Percentiles rank a stretch among this genome's conserved stretches.
phyloP scores from a whole-genome alignment of 2,113 vertebrate genomes.

The Vombatus ursinus region DNA sequence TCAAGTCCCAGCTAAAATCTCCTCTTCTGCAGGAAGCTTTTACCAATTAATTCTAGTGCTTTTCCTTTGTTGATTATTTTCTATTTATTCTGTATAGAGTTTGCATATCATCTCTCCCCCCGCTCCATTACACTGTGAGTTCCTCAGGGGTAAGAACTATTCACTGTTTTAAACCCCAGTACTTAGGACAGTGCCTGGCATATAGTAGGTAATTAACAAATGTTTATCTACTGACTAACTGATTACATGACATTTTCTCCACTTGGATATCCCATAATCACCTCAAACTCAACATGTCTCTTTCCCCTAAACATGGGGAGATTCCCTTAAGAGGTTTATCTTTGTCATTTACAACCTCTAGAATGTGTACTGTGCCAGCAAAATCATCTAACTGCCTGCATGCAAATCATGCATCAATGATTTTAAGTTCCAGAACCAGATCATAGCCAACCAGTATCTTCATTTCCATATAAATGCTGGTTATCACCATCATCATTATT shows the following conservation, averaged over 20 bases:
- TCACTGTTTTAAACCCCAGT: background rate
- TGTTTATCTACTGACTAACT: too few relatives aligned
- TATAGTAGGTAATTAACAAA: background rate
- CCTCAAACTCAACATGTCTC: background rate
- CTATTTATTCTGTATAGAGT: background rate
- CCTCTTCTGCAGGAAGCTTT: background rate
- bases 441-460: constrained; percentile 96
- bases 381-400: constrained; percentile 96
- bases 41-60: background rate
- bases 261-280: background rate
- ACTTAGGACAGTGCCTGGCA: background rate
- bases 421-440: constrained; percentile 97
- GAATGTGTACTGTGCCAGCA: constrained; percentile 94
- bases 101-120: too few relatives aligned
- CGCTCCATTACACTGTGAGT: too few relatives aligned
- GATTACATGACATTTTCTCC: background rate
- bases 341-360: constrained; percentile 98
- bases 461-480: constrained; percentile 71
- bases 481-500: too few relatives aligned
- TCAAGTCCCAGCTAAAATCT: background rate
- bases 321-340: constrained; percentile 96
- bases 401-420: constrained; percentile 95
- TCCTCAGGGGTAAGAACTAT: too few relatives aligned
- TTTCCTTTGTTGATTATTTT: background rate
- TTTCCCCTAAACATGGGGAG: constrained; percentile 87